phyloP scores from a whole-genome alignment of 2,797 vertebrate species.

The Masticophis lateralis region DNA sequence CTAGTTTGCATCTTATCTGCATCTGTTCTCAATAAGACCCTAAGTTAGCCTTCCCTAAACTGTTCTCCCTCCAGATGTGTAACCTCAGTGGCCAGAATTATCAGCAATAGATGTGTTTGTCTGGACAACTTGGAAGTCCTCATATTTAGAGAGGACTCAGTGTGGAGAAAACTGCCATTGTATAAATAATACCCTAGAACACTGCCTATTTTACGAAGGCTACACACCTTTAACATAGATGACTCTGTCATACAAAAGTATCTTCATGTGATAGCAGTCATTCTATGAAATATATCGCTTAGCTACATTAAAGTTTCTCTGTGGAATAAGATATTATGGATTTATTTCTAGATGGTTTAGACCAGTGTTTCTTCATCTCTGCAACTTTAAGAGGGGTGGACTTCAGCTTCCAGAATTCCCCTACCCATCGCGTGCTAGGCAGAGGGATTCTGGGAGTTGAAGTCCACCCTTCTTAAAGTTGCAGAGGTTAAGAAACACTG shows the following conservation, averaged over 20 bases:
- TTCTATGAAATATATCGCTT: conserved; percentile 3
- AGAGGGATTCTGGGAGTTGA: neutral
- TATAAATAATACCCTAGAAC: neutral
- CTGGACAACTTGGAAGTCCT: neutral
- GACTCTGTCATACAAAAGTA: neutral
- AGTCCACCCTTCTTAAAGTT: neutral
- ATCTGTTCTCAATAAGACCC: neutral
- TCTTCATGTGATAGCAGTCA: neutral
- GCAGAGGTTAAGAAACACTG: neutral
- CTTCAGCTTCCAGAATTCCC: neutral
- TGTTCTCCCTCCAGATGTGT: neutral
- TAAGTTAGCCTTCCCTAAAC: neutral
- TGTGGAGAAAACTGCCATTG: neutral
- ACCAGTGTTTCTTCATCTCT: neutral
- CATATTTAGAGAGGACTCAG: neutral
- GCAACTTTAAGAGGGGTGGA: neutral
- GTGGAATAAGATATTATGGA: conserved; percentile 23
- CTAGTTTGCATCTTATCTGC: neutral
- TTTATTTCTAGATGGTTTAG: neutral
- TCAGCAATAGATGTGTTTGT: neutral
- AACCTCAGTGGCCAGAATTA: neutral
- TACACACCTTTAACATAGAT: neutral
- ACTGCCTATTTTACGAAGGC: neutral
- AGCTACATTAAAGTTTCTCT: neutral
- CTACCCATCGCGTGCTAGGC: neutral